These are phyloP conservation scores for Cydia splendana DNA, from an alignment of 1,140 invertebrate genomes.

Conservation along the genomic window DNA sequence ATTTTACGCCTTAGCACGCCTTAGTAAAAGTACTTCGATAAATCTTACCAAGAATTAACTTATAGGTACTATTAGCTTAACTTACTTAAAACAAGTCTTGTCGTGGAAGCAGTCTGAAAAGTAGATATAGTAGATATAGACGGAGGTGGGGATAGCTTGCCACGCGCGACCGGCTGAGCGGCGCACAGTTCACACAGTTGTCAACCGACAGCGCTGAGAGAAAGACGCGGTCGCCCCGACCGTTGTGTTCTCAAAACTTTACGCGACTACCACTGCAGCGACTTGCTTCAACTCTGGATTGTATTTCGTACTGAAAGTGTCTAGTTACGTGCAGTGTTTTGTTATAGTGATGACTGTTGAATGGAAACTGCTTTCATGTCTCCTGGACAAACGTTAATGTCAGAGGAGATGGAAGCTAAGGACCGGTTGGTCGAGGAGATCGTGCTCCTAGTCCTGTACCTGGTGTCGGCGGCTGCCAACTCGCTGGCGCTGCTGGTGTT, in stretches of 20 bases:
- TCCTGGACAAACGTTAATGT: conserved; percentile 74
- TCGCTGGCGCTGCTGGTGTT: conserved; percentile 74
- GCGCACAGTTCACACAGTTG: conserved; percentile 54
- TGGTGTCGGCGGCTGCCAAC: conserved; percentile 74
- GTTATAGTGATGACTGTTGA: conserved; percentile 74
- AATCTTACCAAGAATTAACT: background rate
- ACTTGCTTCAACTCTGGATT: conserved; percentile 36
- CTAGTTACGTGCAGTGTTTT: conserved; percentile 62
- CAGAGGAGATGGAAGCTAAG: conserved; percentile 71
- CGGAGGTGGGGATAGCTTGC: conserved; percentile 37
- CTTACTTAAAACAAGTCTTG: conserved; percentile 31
- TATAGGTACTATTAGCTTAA: conserved; percentile 10
- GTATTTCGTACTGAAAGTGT: conserved; percentile 64
- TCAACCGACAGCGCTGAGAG: conserved; percentile 67
- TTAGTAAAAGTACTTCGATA: background rate
- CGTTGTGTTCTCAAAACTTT: conserved; percentile 75
- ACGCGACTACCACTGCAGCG: conserved; percentile 69
- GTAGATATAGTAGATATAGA: conserved; percentile 9
- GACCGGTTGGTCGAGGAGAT: conserved; percentile 72
- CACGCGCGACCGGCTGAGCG: conserved; percentile 45
- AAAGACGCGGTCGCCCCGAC: conserved; percentile 68
- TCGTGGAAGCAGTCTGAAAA: conserved; percentile 22
- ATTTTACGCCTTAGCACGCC: too few relatives aligned
- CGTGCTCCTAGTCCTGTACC: conserved; percentile 68
- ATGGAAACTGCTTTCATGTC: conserved; percentile 66